Base-by-base conservation (phyloP, 2,113 vertebrate species). In the Chunga burmeisteri region DNA sequence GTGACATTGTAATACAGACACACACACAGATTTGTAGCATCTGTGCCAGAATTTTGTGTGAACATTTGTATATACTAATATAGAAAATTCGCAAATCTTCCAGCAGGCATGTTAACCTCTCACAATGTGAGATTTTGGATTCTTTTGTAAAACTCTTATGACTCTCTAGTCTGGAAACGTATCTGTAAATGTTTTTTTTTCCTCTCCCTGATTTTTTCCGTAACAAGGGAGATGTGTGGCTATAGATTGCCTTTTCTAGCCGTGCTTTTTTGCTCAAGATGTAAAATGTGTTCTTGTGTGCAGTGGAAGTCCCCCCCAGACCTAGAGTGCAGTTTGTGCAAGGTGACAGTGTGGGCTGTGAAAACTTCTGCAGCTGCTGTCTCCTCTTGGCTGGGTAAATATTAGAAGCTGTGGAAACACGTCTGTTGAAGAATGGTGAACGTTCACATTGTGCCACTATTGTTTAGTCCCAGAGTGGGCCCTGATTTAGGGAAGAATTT, bases 351-450 rank as follows among this genome's bases (percentile, higher is more conserved):
- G 72, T 50, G 52, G 55, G 59, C 70, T 92, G 72, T 91, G 92
- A 88, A 96, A 91, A 97, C 95, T 96, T 89, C 85, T 93, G 72
- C 88, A 90, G 94, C 84, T 97, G 91, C 92, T 91, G 61, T 94
- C 84, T 93, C 75, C 91, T 90, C 79, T 92, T 95, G 93, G 78
- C 92, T 94, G 85, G 75, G 93, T 95, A 93, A 91, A 95, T 92
- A 94, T 53, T 92, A 90, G 89, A 73, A 80, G 77, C 94, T 82
- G 61, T 71, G 49, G 78, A 75, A 93, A 25, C 70, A 71, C 32
- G 18, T 90, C 68, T 84, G 49, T 81, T 84, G 19, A 78, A 66
- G 67, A 91, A 79, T 50, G 66, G 78, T 86, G 83, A 58, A 2
- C n/a, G 18, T 42, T 94, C 34, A 38, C 70, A 74, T 62, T 26